phyloP scores from a whole-genome alignment of 2,797 vertebrate species.

The Gobionotothen gibberifrons region DNA sequence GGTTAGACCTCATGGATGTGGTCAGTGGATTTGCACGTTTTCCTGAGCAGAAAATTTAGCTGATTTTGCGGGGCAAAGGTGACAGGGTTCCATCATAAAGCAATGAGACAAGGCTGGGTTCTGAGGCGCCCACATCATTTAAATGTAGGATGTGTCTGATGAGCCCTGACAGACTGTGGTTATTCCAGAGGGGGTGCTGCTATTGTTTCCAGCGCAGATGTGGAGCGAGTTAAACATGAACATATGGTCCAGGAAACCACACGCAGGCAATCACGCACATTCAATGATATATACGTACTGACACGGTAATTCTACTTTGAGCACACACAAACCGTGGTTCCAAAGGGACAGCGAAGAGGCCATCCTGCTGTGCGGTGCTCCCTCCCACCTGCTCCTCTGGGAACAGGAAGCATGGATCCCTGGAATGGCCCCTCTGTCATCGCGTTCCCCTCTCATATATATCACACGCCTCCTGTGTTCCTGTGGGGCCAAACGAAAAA shows the following conservation, averaged over 20 bases:
- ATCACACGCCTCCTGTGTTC: slow-evolving; percentile 67
- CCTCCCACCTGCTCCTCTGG: slow-evolving; percentile 66
- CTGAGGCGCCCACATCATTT: slow-evolving; percentile 71
- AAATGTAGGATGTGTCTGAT: slow-evolving; percentile 71
- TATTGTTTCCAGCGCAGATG: slow-evolving; percentile 78
- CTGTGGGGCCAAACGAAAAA: slow-evolving; percentile 33
- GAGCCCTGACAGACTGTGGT: slow-evolving; percentile 78
- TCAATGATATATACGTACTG: slow-evolving; percentile 24
- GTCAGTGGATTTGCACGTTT: slow-evolving; percentile 34
- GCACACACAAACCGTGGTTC: slow-evolving; percentile 24
- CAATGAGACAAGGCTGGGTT: slow-evolving; percentile 45
- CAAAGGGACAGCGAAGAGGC: slow-evolving; percentile 66
- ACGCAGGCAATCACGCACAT: slow-evolving; percentile 24
- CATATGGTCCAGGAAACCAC: slow-evolving; percentile 73
- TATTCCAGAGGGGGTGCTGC: slow-evolving; percentile 61
- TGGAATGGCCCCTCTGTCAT: slow-evolving; percentile 66
- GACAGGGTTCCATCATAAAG: slow-evolving; percentile 55
- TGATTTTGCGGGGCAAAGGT: slow-evolving; percentile 73
- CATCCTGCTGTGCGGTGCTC: slow-evolving; percentile 58
- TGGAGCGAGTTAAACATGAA: slow-evolving; percentile 75
- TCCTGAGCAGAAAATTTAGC: slow-evolving; percentile 48
- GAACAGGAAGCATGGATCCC: slow-evolving; percentile 66
- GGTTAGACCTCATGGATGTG: slow-evolving; percentile 28
- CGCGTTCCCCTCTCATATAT: slow-evolving; percentile 55
- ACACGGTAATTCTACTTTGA: slow-evolving; percentile 29